Evolutionary conservation across 2,888 invertebrate species (phyloP).

Genomic region (Andrena trimmerana): DNA sequence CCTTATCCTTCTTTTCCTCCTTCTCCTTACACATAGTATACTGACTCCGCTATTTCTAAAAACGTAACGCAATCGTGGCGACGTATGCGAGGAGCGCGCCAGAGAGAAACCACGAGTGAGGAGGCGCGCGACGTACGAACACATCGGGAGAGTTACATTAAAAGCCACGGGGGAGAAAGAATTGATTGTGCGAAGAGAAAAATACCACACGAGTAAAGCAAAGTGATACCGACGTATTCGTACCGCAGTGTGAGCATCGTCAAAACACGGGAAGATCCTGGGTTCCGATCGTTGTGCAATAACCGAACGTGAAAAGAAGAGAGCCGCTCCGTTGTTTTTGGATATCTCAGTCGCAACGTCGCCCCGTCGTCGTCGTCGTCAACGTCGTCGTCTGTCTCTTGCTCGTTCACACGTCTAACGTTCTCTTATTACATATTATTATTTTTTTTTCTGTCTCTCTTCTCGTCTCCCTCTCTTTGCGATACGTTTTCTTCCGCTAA

Average conservation of each 20-base stretch:
- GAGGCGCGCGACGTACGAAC: conserved; percentile 57
- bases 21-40: conserved; percentile 54
- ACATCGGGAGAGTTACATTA: conserved; percentile 31
- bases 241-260: conserved; percentile 9
- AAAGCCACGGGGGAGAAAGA: conserved; percentile 10
- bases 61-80: conserved; percentile 70
- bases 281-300: conserved; percentile 49
- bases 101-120: conserved; percentile 58
- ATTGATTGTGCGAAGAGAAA: conserved; percentile 35
- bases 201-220: background rate
- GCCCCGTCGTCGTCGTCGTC: no score
- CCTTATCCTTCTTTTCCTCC: conserved; percentile 24
- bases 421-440: conserved; percentile 9
- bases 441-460: conserved; percentile 5
- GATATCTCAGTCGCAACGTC: conserved; percentile 54
- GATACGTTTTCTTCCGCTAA: conserved; percentile 34
- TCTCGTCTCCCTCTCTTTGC: conserved; percentile 38
- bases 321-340: conserved; percentile 42
- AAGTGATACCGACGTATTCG: conserved; percentile 45
- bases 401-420: conserved; percentile 45
- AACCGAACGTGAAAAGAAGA: conserved; percentile 49
- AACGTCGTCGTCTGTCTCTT: conserved; percentile 36
- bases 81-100: conserved; percentile 63
- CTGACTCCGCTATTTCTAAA: conserved; percentile 64
- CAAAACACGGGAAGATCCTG: conserved; percentile 36